These are phyloP conservation scores for Tragelaphus eurycerus DNA, from an alignment of 2,797 vertebrate genomes.

Conservation along the genomic window DNA sequence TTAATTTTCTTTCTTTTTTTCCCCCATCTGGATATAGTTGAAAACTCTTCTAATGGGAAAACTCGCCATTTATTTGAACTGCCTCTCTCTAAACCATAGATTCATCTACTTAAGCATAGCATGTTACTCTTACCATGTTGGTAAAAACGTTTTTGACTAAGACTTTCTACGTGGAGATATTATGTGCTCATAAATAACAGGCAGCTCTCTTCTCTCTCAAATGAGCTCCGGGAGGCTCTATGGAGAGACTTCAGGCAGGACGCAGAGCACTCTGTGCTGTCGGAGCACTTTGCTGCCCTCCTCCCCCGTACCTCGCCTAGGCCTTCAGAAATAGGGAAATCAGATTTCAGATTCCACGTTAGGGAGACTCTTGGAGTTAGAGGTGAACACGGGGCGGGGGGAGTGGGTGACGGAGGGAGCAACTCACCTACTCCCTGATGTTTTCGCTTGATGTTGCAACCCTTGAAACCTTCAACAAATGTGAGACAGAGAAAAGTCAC, in stretches of 20 bases:
- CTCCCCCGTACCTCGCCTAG: neutral
- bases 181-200: conserved; percentile 30
- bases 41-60: conserved; percentile 56
- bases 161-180: neutral
- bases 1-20: conserved; percentile 55
- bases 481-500: neutral
- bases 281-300: neutral
- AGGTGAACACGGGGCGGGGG: neutral
- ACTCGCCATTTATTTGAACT: conserved; percentile 50
- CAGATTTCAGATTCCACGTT: neutral
- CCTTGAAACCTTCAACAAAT: neutral
- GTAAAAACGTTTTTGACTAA: conserved; percentile 32
- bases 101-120: conserved; percentile 46
- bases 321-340: neutral
- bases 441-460: neutral
- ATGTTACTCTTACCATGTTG: neutral
- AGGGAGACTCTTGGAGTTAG: neutral
- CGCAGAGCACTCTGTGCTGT: neutral
- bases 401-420: neutral
- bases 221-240: neutral
- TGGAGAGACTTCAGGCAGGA: neutral
- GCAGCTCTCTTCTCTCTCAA: neutral
- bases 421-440: neutral
- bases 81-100: conserved; percentile 37
- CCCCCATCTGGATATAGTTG: conserved; percentile 49